Conservation (phyloP, 2,113 vertebrate genomes). For the Archocentrus centrarchus region DNA sequence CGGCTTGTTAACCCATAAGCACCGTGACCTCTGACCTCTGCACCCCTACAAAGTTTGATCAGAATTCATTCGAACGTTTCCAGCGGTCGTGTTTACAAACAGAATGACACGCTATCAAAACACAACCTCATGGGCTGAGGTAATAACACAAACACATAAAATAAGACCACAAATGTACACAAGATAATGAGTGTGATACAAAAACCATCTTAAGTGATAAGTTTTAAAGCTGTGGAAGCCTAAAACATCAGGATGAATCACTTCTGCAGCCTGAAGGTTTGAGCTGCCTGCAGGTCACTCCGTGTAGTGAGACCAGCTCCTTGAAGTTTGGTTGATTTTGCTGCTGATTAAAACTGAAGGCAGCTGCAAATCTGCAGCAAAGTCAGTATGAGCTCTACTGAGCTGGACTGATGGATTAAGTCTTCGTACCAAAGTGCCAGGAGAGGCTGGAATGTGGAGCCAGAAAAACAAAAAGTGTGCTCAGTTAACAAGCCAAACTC, state of each 20-base stretch:
- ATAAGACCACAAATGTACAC: not conserved
- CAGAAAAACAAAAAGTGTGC: not conserved
- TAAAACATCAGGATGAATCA: not conserved
- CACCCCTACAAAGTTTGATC: no score
- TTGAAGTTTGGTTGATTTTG: not conserved
- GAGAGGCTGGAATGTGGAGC: not conserved
- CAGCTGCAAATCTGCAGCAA: not conserved
- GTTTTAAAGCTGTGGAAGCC: no score
- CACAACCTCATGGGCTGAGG: no score
- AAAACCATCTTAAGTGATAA: no score
- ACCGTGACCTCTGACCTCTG: no score
- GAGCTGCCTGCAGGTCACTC: not conserved
- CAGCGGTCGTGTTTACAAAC: no score
- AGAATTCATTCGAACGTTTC: no score
- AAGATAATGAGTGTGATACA: not conserved
- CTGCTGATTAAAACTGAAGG: not conserved
- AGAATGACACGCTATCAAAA: no score
- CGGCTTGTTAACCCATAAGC: no score
- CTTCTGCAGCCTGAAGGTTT: not conserved
- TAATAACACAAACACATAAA: not conserved
- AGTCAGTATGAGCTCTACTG: not conserved
- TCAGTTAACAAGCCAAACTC: no score
- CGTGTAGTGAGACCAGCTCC: not conserved
- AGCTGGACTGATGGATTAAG: slow-evolving; percentile 2
- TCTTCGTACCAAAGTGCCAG: not conserved